phyloP scores from a whole-genome alignment of 2,113 vertebrate genomes.

The Grus americana region DNA sequence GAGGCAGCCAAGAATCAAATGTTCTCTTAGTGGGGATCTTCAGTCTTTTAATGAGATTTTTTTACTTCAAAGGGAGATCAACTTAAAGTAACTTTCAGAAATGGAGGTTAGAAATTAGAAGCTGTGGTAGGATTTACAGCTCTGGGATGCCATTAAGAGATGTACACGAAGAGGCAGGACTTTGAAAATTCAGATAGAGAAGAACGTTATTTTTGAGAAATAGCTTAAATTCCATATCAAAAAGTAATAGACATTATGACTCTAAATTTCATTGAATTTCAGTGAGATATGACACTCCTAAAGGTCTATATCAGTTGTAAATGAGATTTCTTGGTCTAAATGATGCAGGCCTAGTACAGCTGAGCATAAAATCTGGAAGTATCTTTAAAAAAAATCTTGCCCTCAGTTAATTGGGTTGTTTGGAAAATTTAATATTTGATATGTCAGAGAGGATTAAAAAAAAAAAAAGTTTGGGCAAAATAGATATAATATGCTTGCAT shows the following conservation, averaged over 20 bases:
- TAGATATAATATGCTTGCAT: neutral
- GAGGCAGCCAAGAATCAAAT: slow-evolving; percentile 18
- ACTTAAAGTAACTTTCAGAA: slow-evolving; percentile 4
- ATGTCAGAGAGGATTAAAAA: neutral
- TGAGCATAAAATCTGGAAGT: neutral
- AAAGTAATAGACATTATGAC: slow-evolving; percentile 7
- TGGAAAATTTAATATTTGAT: slow-evolving; percentile 29
- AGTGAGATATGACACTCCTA: neutral
- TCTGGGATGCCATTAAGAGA: neutral
- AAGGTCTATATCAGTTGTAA: slow-evolving; percentile 21
- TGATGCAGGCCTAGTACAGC: neutral
- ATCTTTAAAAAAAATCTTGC: neutral
- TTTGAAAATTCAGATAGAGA: slow-evolving; percentile 2
- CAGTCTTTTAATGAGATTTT: slow-evolving; percentile 19
- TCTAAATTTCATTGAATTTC: slow-evolving; percentile 3
- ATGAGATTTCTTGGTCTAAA: neutral
- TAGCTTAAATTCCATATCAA: neutral
- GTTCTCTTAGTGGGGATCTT: slow-evolving; percentile 6
- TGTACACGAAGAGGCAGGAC: neutral
- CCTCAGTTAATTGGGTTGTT: neutral
- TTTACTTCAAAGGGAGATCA: slow-evolving; percentile 5
- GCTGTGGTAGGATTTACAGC: neutral
- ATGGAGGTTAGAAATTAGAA: slow-evolving; percentile 15
- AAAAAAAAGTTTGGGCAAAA: neutral
- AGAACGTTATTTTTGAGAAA: neutral